Conservation (phyloP, 1,140 invertebrate genomes). For the Drosophila micromelanica region DNA sequence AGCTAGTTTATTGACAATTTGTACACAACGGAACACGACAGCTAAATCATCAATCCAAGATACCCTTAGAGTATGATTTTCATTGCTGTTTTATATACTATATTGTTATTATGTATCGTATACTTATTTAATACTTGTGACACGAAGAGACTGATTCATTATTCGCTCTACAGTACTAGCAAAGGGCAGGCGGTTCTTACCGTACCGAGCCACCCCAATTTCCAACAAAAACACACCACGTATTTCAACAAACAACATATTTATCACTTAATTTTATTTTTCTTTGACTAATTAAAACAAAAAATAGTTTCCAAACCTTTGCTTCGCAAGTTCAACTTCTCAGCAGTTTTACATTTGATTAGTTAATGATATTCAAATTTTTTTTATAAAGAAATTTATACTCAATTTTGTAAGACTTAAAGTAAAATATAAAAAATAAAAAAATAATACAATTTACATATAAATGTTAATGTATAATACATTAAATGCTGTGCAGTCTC, state of each 20-base stretch:
- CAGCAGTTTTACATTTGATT: conserved; percentile 43
- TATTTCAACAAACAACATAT: neutral
- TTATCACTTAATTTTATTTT: neutral
- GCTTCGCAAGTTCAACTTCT: conserved; percentile 17
- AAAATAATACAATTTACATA: conserved; percentile 37
- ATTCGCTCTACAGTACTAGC: conserved; percentile 62
- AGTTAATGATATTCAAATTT: conserved; percentile 59
- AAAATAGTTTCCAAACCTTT: conserved; percentile 2
- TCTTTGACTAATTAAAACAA: conserved; percentile 6
- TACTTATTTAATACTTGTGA: conserved; percentile 71
- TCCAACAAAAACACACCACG: conserved; percentile 13
- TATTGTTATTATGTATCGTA: conserved; percentile 48
- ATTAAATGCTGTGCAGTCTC: conserved; percentile 75
- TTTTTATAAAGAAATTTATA: conserved; percentile 60
- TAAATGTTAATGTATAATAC: conserved; percentile 61
- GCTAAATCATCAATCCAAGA: conserved; percentile 3
- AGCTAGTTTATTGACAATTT: conserved; percentile 71
- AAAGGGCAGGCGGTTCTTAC: conserved; percentile 5
- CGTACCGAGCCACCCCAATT: neutral
- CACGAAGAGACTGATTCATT: conserved; percentile 81
- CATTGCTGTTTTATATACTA: conserved; percentile 21
- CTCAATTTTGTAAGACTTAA: conserved; percentile 49
- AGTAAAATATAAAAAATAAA: conserved; percentile 9
- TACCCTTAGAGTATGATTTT: conserved; percentile 16
- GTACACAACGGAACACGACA: conserved; percentile 39